phyloP scores from a whole-genome alignment of 2,888 invertebrate genomes.

The Argyresthia goedartella region DNA sequence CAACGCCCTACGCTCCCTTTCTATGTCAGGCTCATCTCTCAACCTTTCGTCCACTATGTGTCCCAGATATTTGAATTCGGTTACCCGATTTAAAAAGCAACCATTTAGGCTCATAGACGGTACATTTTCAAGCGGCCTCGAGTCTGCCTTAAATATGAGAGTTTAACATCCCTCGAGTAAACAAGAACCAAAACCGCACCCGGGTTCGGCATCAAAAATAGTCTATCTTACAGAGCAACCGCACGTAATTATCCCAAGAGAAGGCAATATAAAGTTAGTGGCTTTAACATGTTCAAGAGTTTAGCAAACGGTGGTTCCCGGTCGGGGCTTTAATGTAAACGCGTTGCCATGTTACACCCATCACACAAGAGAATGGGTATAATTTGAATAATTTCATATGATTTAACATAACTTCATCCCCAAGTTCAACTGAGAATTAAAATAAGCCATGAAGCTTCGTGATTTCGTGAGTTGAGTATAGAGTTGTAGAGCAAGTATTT shows the following conservation, averaged over 20 bases:
- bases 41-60: too few species aligned
- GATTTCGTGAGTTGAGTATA: background rate
- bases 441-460: background rate
- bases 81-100: too few species aligned
- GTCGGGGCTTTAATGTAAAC: constrained; percentile 22
- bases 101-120: too few species aligned
- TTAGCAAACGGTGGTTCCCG: constrained; percentile 47
- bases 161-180: too few species aligned
- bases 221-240: background rate
- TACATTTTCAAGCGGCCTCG: too few species aligned
- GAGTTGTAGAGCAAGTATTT: too few species aligned
- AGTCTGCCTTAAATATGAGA: too few species aligned
- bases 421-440: constrained; percentile 7
- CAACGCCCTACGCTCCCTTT: too few species aligned
- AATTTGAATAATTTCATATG: constrained; percentile 33
- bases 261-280: constrained; percentile 52
- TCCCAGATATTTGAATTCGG: too few species aligned
- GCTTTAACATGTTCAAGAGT: constrained; percentile 54
- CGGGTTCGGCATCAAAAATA: background rate
- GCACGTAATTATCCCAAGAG: constrained; percentile 16
- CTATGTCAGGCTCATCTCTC: too few species aligned
- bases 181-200: too few species aligned
- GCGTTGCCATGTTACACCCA: constrained; percentile 27
- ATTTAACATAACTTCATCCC: constrained; percentile 18
- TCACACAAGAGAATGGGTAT: constrained; percentile 23